These are phyloP conservation scores for Euzophera pinguis DNA, from an alignment of 2,888 invertebrate genomes.

Conservation along the genomic window DNA sequence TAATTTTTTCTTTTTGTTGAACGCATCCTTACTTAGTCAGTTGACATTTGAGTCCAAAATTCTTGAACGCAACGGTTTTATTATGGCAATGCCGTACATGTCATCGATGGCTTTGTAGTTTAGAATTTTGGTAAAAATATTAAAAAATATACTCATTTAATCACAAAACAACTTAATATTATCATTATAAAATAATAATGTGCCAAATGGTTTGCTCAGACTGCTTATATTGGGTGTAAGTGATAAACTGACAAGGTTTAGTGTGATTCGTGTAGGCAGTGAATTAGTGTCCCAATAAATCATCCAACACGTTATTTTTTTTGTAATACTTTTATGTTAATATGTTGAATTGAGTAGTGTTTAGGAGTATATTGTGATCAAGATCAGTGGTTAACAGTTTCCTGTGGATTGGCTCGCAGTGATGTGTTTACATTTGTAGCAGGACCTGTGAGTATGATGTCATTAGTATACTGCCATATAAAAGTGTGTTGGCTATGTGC, in stretches of 20 bases:
- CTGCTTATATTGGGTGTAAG: constrained; percentile 30
- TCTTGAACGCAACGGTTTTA: constrained; percentile 63
- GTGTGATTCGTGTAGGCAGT: constrained; percentile 66
- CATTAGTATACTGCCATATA: constrained; percentile 71
- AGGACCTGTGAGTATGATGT: constrained; percentile 75
- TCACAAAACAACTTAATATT: constrained; percentile 26
- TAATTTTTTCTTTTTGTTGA: constrained; percentile 31
- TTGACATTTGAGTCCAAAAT: constrained; percentile 32
- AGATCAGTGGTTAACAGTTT: constrained; percentile 37
- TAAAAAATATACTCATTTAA: constrained; percentile 42
- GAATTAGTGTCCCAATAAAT: constrained; percentile 62
- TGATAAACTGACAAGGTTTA: constrained; percentile 35
- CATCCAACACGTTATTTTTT: constrained; percentile 44
- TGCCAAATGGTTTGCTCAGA: constrained; percentile 42
- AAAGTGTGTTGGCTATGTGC: constrained; percentile 76
- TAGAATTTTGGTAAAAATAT: constrained; percentile 46
- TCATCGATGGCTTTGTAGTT: constrained; percentile 62
- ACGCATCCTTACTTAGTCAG: constrained; percentile 44
- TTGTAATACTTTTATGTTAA: constrained; percentile 35
- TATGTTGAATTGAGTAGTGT: constrained; percentile 37
- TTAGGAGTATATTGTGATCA: constrained; percentile 25
- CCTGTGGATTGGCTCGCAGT: constrained; percentile 48
- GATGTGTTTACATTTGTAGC: constrained; percentile 77
- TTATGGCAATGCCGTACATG: constrained; percentile 73
- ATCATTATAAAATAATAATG: constrained; percentile 28